Evolutionary conservation across 2,797 vertebrate species (phyloP).

Genomic region (Esox lucius): DNA sequence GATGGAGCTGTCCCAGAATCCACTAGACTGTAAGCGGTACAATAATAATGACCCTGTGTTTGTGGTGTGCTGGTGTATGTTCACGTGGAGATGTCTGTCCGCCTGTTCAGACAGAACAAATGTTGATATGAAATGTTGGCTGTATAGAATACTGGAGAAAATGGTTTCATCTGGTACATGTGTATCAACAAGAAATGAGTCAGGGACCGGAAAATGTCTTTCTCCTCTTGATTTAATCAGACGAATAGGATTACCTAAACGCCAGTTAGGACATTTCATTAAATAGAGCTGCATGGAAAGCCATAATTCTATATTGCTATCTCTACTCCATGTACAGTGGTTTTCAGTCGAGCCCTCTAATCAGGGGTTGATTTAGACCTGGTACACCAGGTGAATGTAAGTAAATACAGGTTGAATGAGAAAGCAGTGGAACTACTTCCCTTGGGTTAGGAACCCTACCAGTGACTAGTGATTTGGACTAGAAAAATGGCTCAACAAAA

Average conservation of each 20-base stretch:
- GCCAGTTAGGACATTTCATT: neutral
- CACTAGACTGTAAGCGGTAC: slow-evolving; percentile 40
- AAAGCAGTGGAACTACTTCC: no score
- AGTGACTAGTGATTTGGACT: neutral
- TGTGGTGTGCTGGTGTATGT: slow-evolving; percentile 20
- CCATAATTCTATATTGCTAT: no score
- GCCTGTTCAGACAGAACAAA: slow-evolving; percentile 29
- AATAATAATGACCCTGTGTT: slow-evolving; percentile 9
- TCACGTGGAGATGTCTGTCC: slow-evolving; percentile 13
- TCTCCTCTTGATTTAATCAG: neutral
- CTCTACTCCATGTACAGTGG: neutral
- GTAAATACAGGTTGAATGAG: no score
- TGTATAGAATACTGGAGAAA: slow-evolving; percentile 44
- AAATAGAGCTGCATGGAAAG: neutral
- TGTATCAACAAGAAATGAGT: neutral
- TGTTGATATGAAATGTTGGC: slow-evolving; percentile 23
- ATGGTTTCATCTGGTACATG: slow-evolving; percentile 19
- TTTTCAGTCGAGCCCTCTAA: no score
- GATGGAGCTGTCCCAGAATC: slow-evolving; percentile 37
- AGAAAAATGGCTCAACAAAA: neutral
- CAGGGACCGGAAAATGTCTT: neutral
- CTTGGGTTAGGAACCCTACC: neutral
- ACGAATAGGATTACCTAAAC: neutral
- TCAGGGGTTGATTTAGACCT: no score
- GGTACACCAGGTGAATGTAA: no score